phyloP scores from a whole-genome alignment of 1,140 invertebrate genomes.

The Danaus melanippus region DNA sequence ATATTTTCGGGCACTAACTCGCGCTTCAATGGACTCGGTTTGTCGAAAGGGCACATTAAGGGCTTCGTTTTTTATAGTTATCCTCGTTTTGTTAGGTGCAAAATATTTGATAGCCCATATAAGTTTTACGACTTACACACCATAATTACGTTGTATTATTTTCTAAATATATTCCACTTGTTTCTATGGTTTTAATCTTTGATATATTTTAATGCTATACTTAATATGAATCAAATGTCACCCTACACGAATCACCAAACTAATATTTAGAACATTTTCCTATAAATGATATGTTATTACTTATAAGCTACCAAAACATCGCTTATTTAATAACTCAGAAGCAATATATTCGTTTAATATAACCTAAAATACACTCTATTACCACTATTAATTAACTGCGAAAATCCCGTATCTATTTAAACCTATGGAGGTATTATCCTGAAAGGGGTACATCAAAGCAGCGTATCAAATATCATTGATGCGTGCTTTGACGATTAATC shows the following conservation, averaged over 20 bases:
- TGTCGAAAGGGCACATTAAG: conserved; percentile 21
- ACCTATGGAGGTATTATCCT: conserved; percentile 8
- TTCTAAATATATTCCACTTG: too few species aligned
- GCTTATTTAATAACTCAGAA: too few species aligned
- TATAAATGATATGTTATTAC: neutral
- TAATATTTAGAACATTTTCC: neutral
- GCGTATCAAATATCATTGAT: conserved; percentile 24
- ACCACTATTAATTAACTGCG: too few species aligned
- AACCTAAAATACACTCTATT: too few species aligned
- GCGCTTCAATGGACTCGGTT: conserved; percentile 22
- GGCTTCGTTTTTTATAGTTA: conserved; percentile 39
- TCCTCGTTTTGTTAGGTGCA: conserved; percentile 34
- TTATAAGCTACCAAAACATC: too few species aligned
- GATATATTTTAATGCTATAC: too few species aligned
- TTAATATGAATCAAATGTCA: too few species aligned
- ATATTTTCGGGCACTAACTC: conserved; percentile 9
- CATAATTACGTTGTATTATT: conserved; percentile 34
- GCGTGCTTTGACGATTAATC: conserved; percentile 22
- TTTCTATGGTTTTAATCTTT: too few species aligned
- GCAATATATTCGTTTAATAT: too few species aligned
- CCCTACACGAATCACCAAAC: too few species aligned
- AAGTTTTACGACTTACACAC: conserved; percentile 26
- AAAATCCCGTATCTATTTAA: too few species aligned
- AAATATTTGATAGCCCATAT: conserved; percentile 41
- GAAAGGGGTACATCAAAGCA: conserved; percentile 24